Evolutionary conservation across 2,113 vertebrate genomes (phyloP).

Genomic region (Vimba vimba): DNA sequence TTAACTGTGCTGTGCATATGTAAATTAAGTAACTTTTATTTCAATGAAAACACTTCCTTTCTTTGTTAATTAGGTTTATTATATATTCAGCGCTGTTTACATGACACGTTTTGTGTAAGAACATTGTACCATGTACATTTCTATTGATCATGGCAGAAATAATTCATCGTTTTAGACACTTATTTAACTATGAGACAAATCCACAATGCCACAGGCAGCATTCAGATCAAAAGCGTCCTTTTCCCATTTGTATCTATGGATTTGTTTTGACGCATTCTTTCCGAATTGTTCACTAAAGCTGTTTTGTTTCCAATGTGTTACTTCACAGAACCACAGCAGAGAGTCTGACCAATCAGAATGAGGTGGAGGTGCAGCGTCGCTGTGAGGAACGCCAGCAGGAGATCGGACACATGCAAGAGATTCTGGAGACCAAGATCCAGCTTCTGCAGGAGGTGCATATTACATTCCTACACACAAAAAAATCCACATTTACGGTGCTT

Average conservation of each 20-base stretch:
- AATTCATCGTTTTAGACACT: not conserved
- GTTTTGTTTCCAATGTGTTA: not conserved
- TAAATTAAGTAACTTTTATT: not conserved
- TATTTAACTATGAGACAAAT: not conserved
- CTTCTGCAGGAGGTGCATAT: conserved; percentile 84
- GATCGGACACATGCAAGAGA: conserved; percentile 80
- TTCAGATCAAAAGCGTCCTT: not conserved
- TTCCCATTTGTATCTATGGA: not conserved
- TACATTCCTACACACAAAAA: conserved; percentile 1
- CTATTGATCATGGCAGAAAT: not conserved
- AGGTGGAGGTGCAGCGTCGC: conserved; percentile 76
- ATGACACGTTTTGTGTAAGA: not conserved
- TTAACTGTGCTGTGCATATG: not conserved
- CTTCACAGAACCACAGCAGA: conserved; percentile 77
- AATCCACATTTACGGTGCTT: not conserved
- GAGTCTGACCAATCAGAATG: conserved; percentile 79
- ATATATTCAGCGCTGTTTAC: not conserved
- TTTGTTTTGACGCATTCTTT: not conserved
- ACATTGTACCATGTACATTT: not conserved
- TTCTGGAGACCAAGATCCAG: conserved; percentile 85
- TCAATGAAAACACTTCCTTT: not conserved
- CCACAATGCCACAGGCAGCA: not conserved
- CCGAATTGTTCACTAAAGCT: not conserved
- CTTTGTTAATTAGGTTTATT: not conserved
- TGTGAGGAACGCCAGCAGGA: conserved; percentile 82